Percentiles rank a stretch among this genome's conserved stretches.
Conservation (phyloP, 1,140 invertebrate genomes). For the Agraylea sexmaculata region DNA sequence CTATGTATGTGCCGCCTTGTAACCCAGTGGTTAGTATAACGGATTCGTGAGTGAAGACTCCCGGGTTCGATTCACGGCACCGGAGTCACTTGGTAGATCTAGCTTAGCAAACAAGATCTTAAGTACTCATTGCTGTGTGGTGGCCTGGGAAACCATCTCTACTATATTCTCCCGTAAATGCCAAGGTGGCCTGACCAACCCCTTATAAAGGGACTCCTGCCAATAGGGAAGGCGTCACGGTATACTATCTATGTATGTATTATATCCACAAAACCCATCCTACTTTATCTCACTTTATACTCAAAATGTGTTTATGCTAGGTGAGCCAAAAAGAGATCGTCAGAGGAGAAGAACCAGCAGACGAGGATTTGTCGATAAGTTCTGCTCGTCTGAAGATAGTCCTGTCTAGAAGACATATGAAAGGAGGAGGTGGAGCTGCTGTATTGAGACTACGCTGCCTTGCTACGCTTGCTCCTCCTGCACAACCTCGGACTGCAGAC, state of each 20-base stretch:
- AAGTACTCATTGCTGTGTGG: too few relatives aligned
- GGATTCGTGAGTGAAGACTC: too few relatives aligned
- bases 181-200: not conserved
- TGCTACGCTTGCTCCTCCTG: slow-evolving; percentile 8
- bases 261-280: too few relatives aligned
- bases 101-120: too few relatives aligned
- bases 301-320: slow-evolving; percentile 6
- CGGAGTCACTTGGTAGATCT: too few relatives aligned
- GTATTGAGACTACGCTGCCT: slow-evolving; percentile 13
- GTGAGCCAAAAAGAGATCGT: slow-evolving; percentile 11
- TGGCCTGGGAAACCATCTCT: not conserved
- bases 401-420: slow-evolving; percentile 14
- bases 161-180: not conserved
- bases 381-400: slow-evolving; percentile 10
- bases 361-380: slow-evolving; percentile 12
- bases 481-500: slow-evolving; percentile 11
- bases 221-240: not conserved
- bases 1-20: too few relatives aligned
- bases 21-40: too few relatives aligned
- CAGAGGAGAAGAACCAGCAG: slow-evolving; percentile 9
- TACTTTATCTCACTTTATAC: too few relatives aligned
- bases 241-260: not conserved
- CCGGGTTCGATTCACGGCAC: too few relatives aligned
- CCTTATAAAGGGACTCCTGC: not conserved
- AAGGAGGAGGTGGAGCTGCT: slow-evolving; percentile 12